Percentiles rank a stretch among this genome's conserved stretches.
These are phyloP conservation scores for Syngnathus scovelli DNA, from an alignment of 2,113 vertebrate genomes.

Conservation along the genomic window DNA sequence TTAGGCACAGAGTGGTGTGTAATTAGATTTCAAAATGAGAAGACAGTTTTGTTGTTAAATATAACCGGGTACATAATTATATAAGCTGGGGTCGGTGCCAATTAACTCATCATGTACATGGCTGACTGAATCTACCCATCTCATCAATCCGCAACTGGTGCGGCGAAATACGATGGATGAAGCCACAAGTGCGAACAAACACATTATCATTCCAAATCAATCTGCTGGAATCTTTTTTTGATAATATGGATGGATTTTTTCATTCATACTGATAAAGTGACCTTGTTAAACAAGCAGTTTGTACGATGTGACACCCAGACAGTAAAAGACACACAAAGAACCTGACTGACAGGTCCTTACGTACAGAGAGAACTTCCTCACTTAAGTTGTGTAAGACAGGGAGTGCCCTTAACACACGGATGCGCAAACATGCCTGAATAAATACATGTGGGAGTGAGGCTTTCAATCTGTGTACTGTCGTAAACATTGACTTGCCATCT, in stretches of 20 bases:
- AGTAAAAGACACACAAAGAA: conserved; percentile 34
- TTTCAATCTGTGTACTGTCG: conserved; percentile 24
- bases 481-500: conserved; percentile 28
- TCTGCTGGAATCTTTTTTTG: not conserved
- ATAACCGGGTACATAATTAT: conserved; percentile 51
- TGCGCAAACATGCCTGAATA: not conserved
- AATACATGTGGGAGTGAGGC: not conserved
- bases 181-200: not conserved
- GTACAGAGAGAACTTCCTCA: conserved; percentile 25
- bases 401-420: conserved; percentile 51
- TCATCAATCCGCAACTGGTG: not conserved
- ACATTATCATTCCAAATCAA: not conserved
- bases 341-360: conserved; percentile 55
- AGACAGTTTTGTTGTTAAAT: conserved; percentile 48
- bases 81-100: conserved; percentile 44
- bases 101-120: conserved; percentile 14
- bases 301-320: not conserved
- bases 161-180: not conserved
- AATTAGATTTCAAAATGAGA: conserved; percentile 55
- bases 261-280: conserved; percentile 27
- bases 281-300: conserved; percentile 27
- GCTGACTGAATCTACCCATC: conserved; percentile 13
- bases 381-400: conserved; percentile 51
- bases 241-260: conserved; percentile 37
- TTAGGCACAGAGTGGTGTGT: conserved; percentile 37